These are phyloP conservation scores for Erpetoichthys calabaricus DNA, from an alignment of 2,797 vertebrate genomes.

Conservation along the genomic window DNA sequence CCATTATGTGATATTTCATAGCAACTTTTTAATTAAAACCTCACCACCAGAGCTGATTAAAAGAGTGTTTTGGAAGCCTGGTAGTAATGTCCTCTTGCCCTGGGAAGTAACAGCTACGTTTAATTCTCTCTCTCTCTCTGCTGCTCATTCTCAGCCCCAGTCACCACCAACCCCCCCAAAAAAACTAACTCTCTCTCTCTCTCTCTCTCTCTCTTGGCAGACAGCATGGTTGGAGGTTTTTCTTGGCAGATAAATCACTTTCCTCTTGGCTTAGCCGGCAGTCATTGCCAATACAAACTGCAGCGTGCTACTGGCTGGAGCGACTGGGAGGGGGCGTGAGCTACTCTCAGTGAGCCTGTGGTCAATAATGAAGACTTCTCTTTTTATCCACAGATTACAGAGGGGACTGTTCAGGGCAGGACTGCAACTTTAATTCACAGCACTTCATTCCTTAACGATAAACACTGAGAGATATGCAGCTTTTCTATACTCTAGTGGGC, in stretches of 20 bases:
- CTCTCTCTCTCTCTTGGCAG: conserved; percentile 34
- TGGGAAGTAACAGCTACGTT: conserved; percentile 1
- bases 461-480: conserved; percentile 46
- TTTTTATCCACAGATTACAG: conserved; percentile 80
- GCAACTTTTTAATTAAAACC: conserved; percentile 26
- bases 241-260: conserved; percentile 46
- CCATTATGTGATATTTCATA: conserved; percentile 20
- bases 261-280: conserved; percentile 48
- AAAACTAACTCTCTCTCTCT: conserved; percentile 12
- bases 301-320: conserved; percentile 73
- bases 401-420: conserved; percentile 56
- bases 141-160: conserved; percentile 3
- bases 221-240: conserved; percentile 45
- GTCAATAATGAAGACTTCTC: conserved; percentile 85
- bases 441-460: conserved; percentile 20
- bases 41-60: conserved; percentile 6
- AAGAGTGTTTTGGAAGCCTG: neutral
- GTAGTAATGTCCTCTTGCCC: conserved; percentile 1
- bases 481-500: conserved; percentile 26
- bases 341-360: conserved; percentile 57
- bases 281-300: conserved; percentile 29
- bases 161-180: conserved; percentile 6
- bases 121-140: conserved; percentile 20
- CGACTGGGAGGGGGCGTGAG: conserved; percentile 56
- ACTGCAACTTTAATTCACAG: conserved; percentile 45